A percentile compares a stretch with the other conserved stretches of the same genome.
Evolutionary conservation across 2,888 invertebrate genomes (phyloP).

Genomic region (Tetragonisca angustula): DNA sequence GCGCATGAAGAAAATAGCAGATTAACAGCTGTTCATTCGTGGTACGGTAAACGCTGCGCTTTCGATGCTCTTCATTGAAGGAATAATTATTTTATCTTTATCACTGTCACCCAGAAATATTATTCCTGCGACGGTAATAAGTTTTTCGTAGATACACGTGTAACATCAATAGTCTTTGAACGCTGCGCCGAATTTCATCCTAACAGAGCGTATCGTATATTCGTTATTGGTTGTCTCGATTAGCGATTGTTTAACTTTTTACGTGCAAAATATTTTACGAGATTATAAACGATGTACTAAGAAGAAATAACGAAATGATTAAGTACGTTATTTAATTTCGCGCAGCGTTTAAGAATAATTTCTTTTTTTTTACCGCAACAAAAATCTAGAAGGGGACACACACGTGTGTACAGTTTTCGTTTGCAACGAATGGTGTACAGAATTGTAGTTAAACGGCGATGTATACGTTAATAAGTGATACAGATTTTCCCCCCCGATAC

Average conservation of each 20-base stretch:
- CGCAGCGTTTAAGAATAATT: conserved; percentile 21
- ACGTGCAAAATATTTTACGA: background rate
- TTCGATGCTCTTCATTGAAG: conserved; percentile 49
- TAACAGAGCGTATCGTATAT: background rate
- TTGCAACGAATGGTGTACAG: conserved; percentile 8
- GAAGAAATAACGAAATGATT: background rate
- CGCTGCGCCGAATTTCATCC: conserved; percentile 14
- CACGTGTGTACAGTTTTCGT: conserved; percentile 11
- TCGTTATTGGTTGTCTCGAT: conserved; percentile 40
- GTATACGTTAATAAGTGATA: conserved; percentile 24
- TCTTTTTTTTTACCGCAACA: background rate
- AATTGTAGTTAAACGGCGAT: conserved; percentile 3
- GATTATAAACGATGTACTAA: background rate
- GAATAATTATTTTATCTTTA: conserved; percentile 50
- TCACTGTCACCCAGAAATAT: conserved; percentile 35
- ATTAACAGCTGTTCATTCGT: conserved; percentile 59
- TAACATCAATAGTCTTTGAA: conserved; percentile 8
- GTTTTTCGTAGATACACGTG: conserved; percentile 15
- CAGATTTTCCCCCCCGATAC: conserved; percentile 13
- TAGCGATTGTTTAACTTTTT: conserved; percentile 22
- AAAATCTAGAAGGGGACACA: background rate
- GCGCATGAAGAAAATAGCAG: conserved; percentile 75
- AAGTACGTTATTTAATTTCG: background rate
- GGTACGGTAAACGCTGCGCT: conserved; percentile 66
- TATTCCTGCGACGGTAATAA: conserved; percentile 46